Base-by-base conservation (phyloP, 2,113 vertebrate genomes). In the Nibea albiflora region DNA sequence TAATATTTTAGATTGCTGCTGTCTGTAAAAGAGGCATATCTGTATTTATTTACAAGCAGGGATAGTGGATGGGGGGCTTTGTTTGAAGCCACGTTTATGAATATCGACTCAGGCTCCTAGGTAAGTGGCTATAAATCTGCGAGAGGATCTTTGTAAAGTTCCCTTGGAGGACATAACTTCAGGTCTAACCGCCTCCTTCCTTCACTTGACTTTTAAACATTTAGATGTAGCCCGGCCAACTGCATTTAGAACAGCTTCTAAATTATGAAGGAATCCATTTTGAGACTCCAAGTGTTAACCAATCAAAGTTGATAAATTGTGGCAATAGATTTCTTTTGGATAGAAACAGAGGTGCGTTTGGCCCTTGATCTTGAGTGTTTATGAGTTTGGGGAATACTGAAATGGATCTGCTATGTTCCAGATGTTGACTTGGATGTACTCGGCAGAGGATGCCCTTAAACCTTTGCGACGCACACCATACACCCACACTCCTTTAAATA, bases 81-180 rank as follows among this genome's bases (percentile, higher is more conserved):
- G 93, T 95, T 94, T 94, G 92, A 94, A 94, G 94, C 92, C 90
- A 82, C 93, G 92, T 95, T 95, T 95, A 96, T 95, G 93, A 95
- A 95, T 93, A 93, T 94, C 90, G 87, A 95, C 94, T 94, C 83
- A 74, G 89, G 90, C 93, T 93, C 85, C 90, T 82, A 86, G 91
- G 93, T 94, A 94, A 95, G 93, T 95, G 94, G 91, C 92, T 88
- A 93, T 96, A 94, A 95, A 95, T 95, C 92, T 92, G 78, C 1
- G 46, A 84, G 85, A 91, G 83, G 92, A 92, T 91, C 88, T 91
- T 91, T 91, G 92, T 85, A 89, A 94, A 93, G 93, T 93, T 94
- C 88, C 91, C 91, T 88, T 93, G 86, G 92, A 93, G 93, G 92
- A 93, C 93, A 94, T 95, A 93, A 95, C 92, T 94, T 94, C 78